A percentile compares a stretch with the other conserved stretches of the same genome.
These are phyloP conservation scores for Platorchestia sp. DNA, from an alignment of 1,140 invertebrate species.

Conservation along the genomic window DNA sequence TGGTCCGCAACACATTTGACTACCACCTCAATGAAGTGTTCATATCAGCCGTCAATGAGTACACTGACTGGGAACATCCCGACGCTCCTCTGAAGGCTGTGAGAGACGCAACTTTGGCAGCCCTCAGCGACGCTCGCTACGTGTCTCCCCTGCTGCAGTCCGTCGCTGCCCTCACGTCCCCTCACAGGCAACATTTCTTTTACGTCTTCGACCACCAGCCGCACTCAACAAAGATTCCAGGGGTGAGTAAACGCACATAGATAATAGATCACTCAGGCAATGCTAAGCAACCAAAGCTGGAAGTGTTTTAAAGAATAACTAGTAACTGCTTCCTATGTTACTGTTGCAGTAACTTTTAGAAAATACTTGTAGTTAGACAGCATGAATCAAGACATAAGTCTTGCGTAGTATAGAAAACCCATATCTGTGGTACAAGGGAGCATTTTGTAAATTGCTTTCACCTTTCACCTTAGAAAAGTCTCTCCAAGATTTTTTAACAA, in stretches of 20 bases:
- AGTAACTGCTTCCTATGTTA: background rate
- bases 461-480: background rate
- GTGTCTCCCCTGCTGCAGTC: slow-evolving; percentile 88
- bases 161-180: slow-evolving; percentile 78
- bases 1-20: slow-evolving; percentile 91
- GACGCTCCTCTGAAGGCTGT: slow-evolving; percentile 92
- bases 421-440: background rate
- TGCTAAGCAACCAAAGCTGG: background rate
- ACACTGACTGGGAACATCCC: slow-evolving; percentile 96
- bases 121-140: slow-evolving; percentile 92
- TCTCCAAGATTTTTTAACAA: background rate
- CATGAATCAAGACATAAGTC: background rate
- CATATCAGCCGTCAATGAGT: slow-evolving; percentile 96
- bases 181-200: slow-evolving; percentile 82
- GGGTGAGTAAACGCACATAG: background rate
- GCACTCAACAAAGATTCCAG: background rate
- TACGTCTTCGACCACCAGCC: slow-evolving; percentile 89
- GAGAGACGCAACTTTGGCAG: slow-evolving; percentile 90
- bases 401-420: background rate
- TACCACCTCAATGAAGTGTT: slow-evolving; percentile 97
- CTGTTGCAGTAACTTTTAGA: background rate
- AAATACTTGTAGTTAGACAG: background rate
- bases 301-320: background rate
- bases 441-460: background rate
- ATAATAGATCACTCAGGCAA: background rate